These are phyloP conservation scores for Osmerus mordax DNA, from an alignment of 2,113 vertebrate species.

Conservation along the genomic window DNA sequence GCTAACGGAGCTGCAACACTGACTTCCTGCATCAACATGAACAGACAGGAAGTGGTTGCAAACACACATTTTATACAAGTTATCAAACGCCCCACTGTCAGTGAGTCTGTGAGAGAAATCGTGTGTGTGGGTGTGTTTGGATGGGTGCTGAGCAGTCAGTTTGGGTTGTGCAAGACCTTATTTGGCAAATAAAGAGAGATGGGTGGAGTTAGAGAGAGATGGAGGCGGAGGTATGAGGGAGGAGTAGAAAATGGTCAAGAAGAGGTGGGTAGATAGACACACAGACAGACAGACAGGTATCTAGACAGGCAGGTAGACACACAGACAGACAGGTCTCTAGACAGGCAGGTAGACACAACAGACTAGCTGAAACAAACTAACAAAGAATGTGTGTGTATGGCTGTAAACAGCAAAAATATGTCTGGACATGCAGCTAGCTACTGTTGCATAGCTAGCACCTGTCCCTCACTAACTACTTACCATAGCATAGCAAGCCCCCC, in stretches of 20 bases:
- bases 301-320: too few relatives aligned
- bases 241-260: not conserved
- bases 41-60: constrained; percentile 5
- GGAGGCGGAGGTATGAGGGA: not conserved
- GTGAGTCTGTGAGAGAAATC: not conserved
- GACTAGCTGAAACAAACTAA: too few relatives aligned
- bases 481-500: too few relatives aligned
- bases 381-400: too few relatives aligned
- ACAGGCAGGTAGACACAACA: too few relatives aligned
- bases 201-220: not conserved
- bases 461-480: too few relatives aligned
- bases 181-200: not conserved
- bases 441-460: too few relatives aligned
- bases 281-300: too few relatives aligned
- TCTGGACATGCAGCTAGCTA: too few relatives aligned
- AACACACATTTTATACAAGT: not conserved
- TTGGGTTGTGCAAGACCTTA: not conserved
- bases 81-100: not conserved
- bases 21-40: constrained; percentile 6
- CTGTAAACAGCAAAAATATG: too few relatives aligned
- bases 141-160: not conserved
- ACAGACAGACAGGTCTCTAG: too few relatives aligned
- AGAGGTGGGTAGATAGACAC: not conserved
- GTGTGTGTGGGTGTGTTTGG: not conserved
- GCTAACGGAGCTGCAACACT: not conserved